phyloP scores from a whole-genome alignment of 2,888 invertebrate genomes.

The Escarpia spicata region DNA sequence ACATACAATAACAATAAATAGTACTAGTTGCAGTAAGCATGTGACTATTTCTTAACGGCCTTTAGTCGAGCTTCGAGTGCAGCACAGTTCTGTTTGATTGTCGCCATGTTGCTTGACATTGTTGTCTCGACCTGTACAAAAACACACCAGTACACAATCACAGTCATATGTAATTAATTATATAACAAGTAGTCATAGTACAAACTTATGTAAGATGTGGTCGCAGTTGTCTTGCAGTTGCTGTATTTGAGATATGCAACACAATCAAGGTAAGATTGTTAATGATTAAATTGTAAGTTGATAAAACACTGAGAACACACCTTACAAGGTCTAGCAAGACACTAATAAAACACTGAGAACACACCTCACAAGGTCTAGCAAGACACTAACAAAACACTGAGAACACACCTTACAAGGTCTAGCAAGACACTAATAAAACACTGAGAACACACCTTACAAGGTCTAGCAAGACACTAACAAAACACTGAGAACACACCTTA shows the following conservation, averaged over 20 bases:
- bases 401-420: too few species aligned
- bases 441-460: too few species aligned
- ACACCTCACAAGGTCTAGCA: too few species aligned
- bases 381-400: too few species aligned
- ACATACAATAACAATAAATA: background rate
- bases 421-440: too few species aligned
- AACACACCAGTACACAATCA: background rate
- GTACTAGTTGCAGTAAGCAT: background rate
- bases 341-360: too few species aligned
- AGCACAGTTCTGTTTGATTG: slow-evolving; percentile 53
- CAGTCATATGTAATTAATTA: background rate
- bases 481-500: too few species aligned
- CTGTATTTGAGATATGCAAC: background rate
- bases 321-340: background rate
- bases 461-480: too few species aligned
- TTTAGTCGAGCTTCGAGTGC: slow-evolving; percentile 52
- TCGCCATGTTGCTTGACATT: slow-evolving; percentile 51
- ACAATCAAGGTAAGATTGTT: too few species aligned
- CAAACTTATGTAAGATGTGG: background rate
- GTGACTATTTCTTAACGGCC: slow-evolving; percentile 45
- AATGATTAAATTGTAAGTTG: too few species aligned
- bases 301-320: background rate
- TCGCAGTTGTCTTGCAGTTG: background rate
- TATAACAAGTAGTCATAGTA: background rate
- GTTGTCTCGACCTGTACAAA: slow-evolving; percentile 50